A percentile compares a stretch with the other conserved stretches of the same genome.
phyloP scores from a whole-genome alignment of 2,113 vertebrate genomes.

The Nanorana parkeri region DNA sequence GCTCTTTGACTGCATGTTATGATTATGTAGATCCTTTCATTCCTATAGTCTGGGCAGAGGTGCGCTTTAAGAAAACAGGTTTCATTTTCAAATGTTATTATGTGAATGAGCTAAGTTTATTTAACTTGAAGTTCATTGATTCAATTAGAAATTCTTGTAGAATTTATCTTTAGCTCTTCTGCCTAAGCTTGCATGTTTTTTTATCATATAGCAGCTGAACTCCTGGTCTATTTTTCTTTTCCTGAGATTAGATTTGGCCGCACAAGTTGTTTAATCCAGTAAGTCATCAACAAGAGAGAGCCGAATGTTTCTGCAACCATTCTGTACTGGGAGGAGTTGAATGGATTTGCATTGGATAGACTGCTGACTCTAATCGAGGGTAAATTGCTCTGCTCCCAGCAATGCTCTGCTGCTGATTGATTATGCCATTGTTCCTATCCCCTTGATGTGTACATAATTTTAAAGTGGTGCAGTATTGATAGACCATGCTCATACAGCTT shows the following conservation, averaged over 20 bases:
- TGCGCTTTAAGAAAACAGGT: no score
- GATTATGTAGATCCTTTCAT: no score
- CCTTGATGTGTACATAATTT: constrained; percentile 44
- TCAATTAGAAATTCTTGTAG: no score
- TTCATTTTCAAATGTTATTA: not conserved
- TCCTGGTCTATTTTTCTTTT: not conserved
- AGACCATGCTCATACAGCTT: constrained; percentile 5
- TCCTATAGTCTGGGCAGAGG: no score
- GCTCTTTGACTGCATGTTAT: no score
- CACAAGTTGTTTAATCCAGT: constrained; percentile 26
- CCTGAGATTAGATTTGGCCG: not conserved
- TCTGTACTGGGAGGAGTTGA: not conserved
- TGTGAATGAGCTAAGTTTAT: not conserved
- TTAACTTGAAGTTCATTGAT: no score
- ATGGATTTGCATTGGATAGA: constrained; percentile 43
- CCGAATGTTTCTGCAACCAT: not conserved
- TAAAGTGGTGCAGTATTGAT: constrained; percentile 34
- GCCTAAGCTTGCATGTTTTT: not conserved
- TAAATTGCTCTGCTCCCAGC: constrained; percentile 21
- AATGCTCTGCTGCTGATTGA: constrained; percentile 43
- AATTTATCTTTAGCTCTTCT: not conserved
- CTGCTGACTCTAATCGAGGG: constrained; percentile 52
- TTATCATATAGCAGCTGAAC: not conserved
- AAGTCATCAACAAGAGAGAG: constrained; percentile 23
- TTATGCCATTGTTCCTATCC: constrained; percentile 37